Percentiles rank a stretch among this genome's conserved stretches.
Conservation (phyloP, 2,888 invertebrate species). For the Coremacera marginata region DNA sequence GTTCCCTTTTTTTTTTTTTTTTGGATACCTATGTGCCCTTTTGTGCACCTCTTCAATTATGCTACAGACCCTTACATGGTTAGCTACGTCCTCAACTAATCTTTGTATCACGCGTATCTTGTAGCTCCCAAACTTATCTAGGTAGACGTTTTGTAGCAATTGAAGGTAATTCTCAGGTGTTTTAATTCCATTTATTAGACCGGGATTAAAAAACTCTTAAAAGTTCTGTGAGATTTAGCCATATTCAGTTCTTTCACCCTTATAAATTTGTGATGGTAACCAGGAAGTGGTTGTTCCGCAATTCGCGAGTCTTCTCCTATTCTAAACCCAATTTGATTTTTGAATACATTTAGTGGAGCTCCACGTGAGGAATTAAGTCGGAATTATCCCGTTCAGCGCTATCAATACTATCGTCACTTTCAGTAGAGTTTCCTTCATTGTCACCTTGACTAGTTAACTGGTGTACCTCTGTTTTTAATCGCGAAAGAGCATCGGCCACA, state of each 20-base stretch:
- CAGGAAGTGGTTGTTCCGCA: slow-evolving; percentile 40
- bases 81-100: background rate
- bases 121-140: too few species aligned
- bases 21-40: slow-evolving; percentile 38
- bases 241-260: too few species aligned
- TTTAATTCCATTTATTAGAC: slow-evolving; percentile 38
- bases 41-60: slow-evolving; percentile 34
- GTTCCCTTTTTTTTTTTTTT: slow-evolving; percentile 32
- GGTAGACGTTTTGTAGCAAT: too few species aligned
- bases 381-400: slow-evolving; percentile 48
- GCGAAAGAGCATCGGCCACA: slow-evolving; percentile 35
- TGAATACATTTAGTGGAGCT: slow-evolving; percentile 42
- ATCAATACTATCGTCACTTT: slow-evolving; percentile 30
- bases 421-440: background rate
- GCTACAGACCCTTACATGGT: slow-evolving; percentile 1
- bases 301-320: slow-evolving; percentile 22
- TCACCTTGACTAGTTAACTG: background rate
- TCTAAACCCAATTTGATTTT: slow-evolving; percentile 44
- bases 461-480: slow-evolving; percentile 16
- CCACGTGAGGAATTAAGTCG: slow-evolving; percentile 45
- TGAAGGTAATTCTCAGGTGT: too few species aligned
- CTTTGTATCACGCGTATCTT: too few species aligned
- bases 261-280: background rate
- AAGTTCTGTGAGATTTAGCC: too few species aligned
- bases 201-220: slow-evolving; percentile 21